phyloP scores from a whole-genome alignment of 1,140 invertebrate genomes.

The Drosophila ananassae region DNA sequence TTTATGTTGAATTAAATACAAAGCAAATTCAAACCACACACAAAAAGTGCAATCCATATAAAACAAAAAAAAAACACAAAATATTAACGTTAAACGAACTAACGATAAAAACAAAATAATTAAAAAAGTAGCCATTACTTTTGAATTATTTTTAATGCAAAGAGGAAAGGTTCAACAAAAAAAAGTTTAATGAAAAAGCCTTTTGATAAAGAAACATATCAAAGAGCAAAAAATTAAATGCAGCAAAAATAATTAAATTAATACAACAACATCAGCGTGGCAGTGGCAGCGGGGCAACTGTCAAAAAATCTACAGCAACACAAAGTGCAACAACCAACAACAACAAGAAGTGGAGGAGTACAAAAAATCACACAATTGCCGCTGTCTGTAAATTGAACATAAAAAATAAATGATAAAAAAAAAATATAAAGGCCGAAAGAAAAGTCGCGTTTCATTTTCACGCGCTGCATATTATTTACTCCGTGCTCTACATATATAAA shows the following conservation, averaged over 20 bases:
- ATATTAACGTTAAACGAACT: constrained; percentile 56
- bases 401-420: constrained; percentile 28
- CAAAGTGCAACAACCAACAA: constrained; percentile 55
- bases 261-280: constrained; percentile 26
- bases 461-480: constrained; percentile 76
- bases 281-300: constrained; percentile 48
- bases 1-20: constrained; percentile 76
- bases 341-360: constrained; percentile 14
- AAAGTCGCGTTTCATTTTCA: constrained; percentile 68
- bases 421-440: constrained; percentile 41
- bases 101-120: constrained; percentile 59
- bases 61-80: constrained; percentile 53
- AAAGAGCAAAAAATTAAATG: constrained; percentile 59
- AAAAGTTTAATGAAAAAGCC: constrained; percentile 30
- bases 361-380: constrained; percentile 57
- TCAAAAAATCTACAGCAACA: constrained; percentile 60
- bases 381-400: constrained; percentile 68
- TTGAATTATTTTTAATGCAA: constrained; percentile 76
- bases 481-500: constrained; percentile 62
- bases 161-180: constrained; percentile 30
- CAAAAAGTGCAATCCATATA: constrained; percentile 67
- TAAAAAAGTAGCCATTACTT: constrained; percentile 79
- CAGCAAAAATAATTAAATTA: constrained; percentile 63
- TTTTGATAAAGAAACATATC: constrained; percentile 74
- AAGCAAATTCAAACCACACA: constrained; percentile 46